A percentile compares a stretch with the other conserved stretches of the same genome.
phyloP scores from a whole-genome alignment of 37 sponge, comb jelly and placozoan genomes.

The Sycon ciliatum region DNA sequence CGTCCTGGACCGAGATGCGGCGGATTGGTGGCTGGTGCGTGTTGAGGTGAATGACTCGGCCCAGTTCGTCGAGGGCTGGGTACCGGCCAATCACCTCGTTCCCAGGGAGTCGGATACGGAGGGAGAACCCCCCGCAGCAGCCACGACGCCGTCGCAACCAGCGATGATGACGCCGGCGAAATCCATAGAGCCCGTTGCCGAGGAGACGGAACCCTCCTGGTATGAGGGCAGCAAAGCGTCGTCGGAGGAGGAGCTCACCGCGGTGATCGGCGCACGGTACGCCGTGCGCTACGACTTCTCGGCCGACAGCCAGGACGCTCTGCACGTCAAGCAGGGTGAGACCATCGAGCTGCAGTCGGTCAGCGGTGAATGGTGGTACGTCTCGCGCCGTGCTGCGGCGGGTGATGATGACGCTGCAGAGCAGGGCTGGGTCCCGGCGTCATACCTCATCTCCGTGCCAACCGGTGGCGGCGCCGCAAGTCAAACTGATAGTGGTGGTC shows the following conservation, averaged over 20 bases:
- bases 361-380: neutral
- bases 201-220: no score
- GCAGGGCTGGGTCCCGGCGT: slow-evolving; percentile 10
- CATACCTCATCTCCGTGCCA: no score
- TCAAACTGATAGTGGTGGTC: no score
- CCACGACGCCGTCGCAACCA: neutral
- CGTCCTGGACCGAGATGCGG: neutral
- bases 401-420: neutral
- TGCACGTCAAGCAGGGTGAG: no score
- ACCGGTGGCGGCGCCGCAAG: no score
- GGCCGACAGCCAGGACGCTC: no score
- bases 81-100: neutral
- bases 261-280: no score
- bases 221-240: no score
- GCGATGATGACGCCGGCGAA: no score
- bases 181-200: no score
- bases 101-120: neutral
- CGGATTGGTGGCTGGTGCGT: slow-evolving; percentile 45
- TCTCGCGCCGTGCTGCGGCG: neutral
- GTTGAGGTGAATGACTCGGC: neutral
- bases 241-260: no score
- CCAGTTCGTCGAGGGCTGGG: neutral
- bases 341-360: no score
- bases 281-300: neutral
- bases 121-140: neutral